Evolutionary conservation across 2,888 invertebrate genomes (phyloP).

Genomic region (Coleophora flavipennella): DNA sequence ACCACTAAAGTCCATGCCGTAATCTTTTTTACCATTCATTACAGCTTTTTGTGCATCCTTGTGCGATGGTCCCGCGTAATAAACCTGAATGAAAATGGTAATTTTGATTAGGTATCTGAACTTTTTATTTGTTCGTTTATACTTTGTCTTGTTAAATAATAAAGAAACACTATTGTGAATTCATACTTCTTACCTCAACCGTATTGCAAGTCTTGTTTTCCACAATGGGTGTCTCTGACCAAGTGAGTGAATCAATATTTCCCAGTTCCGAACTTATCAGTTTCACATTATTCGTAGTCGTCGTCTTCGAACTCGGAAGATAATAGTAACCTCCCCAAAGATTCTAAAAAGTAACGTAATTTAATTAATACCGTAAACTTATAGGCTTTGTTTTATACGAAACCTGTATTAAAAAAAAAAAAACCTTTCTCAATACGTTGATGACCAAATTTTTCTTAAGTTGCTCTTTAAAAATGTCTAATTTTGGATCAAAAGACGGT

Average conservation of each 20-base stretch:
- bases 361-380: no score
- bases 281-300: constrained; percentile 65
- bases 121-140: no score
- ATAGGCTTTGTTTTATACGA: no score
- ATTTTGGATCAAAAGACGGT: constrained; percentile 59
- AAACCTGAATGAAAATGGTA: constrained; percentile 22
- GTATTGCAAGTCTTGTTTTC: constrained; percentile 13
- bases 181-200: constrained; percentile 26
- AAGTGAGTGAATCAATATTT: constrained; percentile 79
- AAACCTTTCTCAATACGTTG: constrained; percentile 69
- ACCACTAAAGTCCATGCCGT: constrained; percentile 43
- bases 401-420: neutral
- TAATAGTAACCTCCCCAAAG: constrained; percentile 41
- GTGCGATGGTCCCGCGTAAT: constrained; percentile 28
- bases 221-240: constrained; percentile 70
- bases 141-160: neutral
- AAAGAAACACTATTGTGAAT: neutral
- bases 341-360: no score
- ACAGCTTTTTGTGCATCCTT: constrained; percentile 26
- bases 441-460: constrained; percentile 75
- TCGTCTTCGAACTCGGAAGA: constrained; percentile 14
- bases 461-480: constrained; percentile 62
- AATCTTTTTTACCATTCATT: constrained; percentile 12
- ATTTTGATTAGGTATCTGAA: no score
- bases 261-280: constrained; percentile 75